Percentiles rank a stretch among this genome's conserved stretches.
phyloP scores from a whole-genome alignment of 2,888 invertebrate genomes.

The Eilema depressum region DNA sequence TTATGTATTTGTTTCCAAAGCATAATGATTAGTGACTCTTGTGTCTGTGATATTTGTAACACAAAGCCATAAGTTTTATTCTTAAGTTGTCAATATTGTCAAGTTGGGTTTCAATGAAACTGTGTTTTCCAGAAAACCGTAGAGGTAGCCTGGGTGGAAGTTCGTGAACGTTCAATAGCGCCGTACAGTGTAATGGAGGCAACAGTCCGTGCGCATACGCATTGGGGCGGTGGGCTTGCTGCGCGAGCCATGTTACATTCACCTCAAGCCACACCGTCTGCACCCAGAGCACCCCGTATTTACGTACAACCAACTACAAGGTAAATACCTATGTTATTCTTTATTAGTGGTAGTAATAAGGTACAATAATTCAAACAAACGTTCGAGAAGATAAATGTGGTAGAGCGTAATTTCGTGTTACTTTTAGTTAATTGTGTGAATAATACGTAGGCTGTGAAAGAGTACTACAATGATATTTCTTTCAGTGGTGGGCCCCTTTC shows the following conservation, averaged over 20 bases:
- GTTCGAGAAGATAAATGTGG: too few species aligned
- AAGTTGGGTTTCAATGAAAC: neutral
- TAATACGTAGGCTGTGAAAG: neutral
- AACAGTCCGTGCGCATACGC: slow-evolving; percentile 93
- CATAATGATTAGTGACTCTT: too few species aligned
- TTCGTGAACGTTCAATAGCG: slow-evolving; percentile 60
- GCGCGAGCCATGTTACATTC: slow-evolving; percentile 89
- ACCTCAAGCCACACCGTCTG: slow-evolving; percentile 93
- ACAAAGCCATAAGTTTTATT: too few species aligned
- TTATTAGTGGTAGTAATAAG: too few species aligned
- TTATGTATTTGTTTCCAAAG: neutral
- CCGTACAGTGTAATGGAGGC: slow-evolving; percentile 92
- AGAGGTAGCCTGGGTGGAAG: slow-evolving; percentile 83
- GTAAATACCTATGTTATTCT: slow-evolving; percentile 33
- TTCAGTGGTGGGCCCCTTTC: slow-evolving; percentile 77
- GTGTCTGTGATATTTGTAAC: too few species aligned
- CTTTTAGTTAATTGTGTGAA: neutral
- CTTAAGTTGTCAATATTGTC: too few species aligned
- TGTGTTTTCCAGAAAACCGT: slow-evolving; percentile 76
- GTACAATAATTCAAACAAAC: too few species aligned
- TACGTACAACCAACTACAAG: slow-evolving; percentile 86
- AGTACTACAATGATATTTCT: slow-evolving; percentile 6
- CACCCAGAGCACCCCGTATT: slow-evolving; percentile 90
- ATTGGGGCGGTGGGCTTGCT: slow-evolving; percentile 92
- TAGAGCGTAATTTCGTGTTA: neutral